Base-by-base conservation (phyloP, 2,797 vertebrate species). In the Harpagifer antarcticus region DNA sequence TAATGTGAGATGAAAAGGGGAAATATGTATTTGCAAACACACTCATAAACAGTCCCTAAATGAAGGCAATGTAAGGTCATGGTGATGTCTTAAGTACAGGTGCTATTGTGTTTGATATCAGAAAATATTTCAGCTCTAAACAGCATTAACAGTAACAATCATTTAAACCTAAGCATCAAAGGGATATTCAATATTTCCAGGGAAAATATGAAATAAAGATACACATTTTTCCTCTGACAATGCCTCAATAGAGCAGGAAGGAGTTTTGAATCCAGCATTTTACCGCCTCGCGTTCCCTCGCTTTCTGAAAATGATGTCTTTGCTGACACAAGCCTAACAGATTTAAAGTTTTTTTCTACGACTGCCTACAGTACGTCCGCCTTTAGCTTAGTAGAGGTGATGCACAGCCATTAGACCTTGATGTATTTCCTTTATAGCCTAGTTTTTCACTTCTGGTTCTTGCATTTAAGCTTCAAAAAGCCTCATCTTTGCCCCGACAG, bases 21-120 rank as follows among this genome's bases (percentile, higher is more conserved):
- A 72, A 66, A 73, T 19, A 77, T 87, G 61, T 67, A 57, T 81
- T 71, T 68, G 27, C 14, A 57, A 73, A 65, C 17, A 31, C 13
- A 5, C 49, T 72, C 74, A 42, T 37, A 74, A 64, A 62, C 31
- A 48, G 73, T 65, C 57, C 9, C 6, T n/a, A 53, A 20, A 50
- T n/a, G 27, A n/a, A 43, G 47, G 13, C 14, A 6, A 27, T 14
- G 19, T 16, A n/a, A 63, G 52, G 58, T 74, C 44, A 20, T 4
- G 3, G 20, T 17, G 45, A 56, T 53, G 52, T 44, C 53, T 50
- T 43, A 10, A 76, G 59, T 17, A 4, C 42, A 69, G 19, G 40
- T 69, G 53, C 50, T 15, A 0, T 20, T 5, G 5, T 45, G 13
- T 37, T 31, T 78, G n/a, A 63, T 42, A 16, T 9, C 37, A 47